Evolutionary conservation across 2,113 vertebrate genomes (phyloP).

Genomic region (Lucifuga dentata): DNA sequence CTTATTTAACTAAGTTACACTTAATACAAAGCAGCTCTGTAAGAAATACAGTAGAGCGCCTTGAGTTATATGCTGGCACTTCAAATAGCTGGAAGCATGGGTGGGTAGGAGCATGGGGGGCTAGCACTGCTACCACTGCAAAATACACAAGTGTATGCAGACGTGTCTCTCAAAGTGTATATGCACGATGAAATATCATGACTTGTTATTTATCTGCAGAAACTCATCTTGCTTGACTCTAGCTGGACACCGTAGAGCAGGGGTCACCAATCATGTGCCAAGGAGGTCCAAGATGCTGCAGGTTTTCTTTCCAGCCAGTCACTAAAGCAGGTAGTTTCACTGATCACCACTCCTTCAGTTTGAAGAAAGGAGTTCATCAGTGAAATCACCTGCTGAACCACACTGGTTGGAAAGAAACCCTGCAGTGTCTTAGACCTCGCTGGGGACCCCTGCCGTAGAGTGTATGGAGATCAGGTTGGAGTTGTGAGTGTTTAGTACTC

Average conservation of each 20-base stretch:
- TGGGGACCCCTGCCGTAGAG: too few species aligned
- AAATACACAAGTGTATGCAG: neutral
- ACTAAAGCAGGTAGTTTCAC: too few species aligned
- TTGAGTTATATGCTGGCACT: neutral
- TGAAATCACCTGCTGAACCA: too few species aligned
- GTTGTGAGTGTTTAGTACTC: neutral
- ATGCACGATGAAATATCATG: neutral
- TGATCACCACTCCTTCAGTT: too few species aligned
- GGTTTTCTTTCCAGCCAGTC: too few species aligned
- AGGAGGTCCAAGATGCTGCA: too few species aligned
- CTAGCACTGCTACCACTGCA: neutral
- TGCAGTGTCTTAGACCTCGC: too few species aligned
- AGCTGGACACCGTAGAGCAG: neutral
- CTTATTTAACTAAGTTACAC: neutral
- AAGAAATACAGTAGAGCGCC: neutral
- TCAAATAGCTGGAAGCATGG: too few species aligned
- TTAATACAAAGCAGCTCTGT: neutral
- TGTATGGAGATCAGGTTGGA: neutral
- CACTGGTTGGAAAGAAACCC: too few species aligned
- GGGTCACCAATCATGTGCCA: too few species aligned
- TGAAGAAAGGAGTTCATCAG: too few species aligned
- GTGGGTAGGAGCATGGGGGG: too few species aligned
- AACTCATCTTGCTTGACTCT: constrained; percentile 7
- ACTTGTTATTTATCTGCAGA: neutral
- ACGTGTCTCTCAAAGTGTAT: neutral